These are phyloP conservation scores for Fratercula arctica DNA, from an alignment of 2,797 vertebrate species.

Conservation along the genomic window DNA sequence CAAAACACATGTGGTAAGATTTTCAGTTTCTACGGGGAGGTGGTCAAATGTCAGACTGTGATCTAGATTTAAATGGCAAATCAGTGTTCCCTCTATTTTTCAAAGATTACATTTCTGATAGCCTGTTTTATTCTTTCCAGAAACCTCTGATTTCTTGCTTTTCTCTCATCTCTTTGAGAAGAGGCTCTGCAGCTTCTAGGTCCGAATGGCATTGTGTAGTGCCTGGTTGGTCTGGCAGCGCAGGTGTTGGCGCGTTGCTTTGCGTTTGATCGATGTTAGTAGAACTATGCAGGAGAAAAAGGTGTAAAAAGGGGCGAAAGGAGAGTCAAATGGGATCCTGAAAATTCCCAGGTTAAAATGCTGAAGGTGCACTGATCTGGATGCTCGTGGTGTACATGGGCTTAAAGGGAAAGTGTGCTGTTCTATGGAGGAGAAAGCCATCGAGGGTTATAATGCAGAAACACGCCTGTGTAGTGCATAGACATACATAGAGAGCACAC, in stretches of 20 bases:
- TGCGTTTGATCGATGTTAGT: not conserved
- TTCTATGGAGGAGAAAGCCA: not conserved
- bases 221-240: not conserved
- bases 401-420: not conserved
- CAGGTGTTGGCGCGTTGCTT: accelerated
- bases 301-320: not conserved
- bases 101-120: not conserved
- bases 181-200: accelerated
- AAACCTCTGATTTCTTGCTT: not conserved
- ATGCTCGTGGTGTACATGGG: not conserved
- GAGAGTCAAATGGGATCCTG: not conserved
- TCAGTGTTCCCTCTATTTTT: not conserved
- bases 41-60: not conserved
- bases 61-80: not conserved
- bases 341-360: not conserved
- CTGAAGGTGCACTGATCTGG: not conserved
- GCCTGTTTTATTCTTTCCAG: not conserved
- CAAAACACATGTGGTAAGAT: not conserved
- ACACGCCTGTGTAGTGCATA: not conserved
- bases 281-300: not conserved
- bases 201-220: no score
- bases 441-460: not conserved
- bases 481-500: not conserved
- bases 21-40: not conserved
- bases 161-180: not conserved